Percentiles rank a stretch among this genome's conserved stretches.
phyloP scores from a whole-genome alignment of 2,113 vertebrate genomes.

The Urocynchramus pylzowi region DNA sequence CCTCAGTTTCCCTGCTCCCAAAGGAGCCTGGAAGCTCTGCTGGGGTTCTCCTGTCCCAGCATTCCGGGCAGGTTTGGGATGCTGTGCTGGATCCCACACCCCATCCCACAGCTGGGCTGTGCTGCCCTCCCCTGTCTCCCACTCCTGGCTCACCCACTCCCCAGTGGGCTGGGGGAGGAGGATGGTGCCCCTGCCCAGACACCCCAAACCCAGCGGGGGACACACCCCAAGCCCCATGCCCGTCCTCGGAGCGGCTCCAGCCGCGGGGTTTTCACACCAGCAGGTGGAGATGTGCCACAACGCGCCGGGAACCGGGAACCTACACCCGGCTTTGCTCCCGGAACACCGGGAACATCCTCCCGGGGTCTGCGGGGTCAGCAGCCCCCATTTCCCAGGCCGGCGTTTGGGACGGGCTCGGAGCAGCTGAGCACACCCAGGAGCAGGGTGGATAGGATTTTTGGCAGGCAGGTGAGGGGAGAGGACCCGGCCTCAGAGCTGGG shows the following conservation, averaged over 20 bases:
- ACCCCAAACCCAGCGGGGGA: background rate
- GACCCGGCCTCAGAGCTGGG: background rate
- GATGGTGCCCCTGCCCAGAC: rapidly evolving
- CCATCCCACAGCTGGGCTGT: rapidly evolving
- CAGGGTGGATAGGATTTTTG: rapidly evolving
- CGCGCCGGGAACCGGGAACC: background rate
- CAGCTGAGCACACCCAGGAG: rapidly evolving
- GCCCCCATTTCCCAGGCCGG: background rate
- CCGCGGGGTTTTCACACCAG: constrained; percentile 52
- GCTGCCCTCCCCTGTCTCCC: rapidly evolving
- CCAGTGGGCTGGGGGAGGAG: rapidly evolving
- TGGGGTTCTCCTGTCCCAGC: background rate
- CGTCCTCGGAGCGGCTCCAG: rapidly evolving
- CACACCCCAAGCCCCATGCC: too few relatives aligned
- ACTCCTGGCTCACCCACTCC: rapidly evolving
- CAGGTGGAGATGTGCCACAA: constrained; percentile 74
- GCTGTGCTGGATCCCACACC: background rate
- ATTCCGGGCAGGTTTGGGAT: background rate
- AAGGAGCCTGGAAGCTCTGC: background rate
- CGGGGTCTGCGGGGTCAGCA: rapidly evolving
- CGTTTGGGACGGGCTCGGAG: rapidly evolving
- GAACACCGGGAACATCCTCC: background rate
- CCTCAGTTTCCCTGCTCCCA: background rate
- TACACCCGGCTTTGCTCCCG: rapidly evolving
- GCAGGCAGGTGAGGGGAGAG: background rate